Evolutionary conservation across 2,888 invertebrate species (phyloP).

Genomic region (Tetrapedia diversipes): DNA sequence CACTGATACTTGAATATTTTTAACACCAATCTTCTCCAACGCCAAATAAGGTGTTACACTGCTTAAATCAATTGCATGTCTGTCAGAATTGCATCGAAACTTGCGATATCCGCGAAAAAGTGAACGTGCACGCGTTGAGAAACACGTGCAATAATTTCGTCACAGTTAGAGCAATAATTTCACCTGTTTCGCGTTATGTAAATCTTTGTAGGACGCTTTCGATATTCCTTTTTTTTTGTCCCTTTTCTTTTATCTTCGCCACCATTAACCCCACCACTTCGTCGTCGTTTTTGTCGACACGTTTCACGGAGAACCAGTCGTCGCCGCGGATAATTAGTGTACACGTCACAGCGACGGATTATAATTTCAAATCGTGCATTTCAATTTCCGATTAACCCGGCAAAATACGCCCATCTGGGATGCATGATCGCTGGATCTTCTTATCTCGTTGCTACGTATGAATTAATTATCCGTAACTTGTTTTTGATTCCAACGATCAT

Average conservation of each 20-base stretch:
- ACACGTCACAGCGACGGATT: neutral
- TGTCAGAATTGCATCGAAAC: neutral
- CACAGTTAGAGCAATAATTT: too few species aligned
- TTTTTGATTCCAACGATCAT: too few species aligned
- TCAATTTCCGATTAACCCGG: slow-evolving; percentile 18
- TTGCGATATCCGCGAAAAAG: neutral
- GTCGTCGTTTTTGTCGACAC: neutral
- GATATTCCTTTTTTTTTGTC: too few species aligned
- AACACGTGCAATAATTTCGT: slow-evolving; percentile 16
- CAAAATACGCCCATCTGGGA: neutral
- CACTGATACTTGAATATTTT: too few species aligned
- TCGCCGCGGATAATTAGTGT: neutral
- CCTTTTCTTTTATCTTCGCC: too few species aligned
- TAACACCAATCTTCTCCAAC: too few species aligned
- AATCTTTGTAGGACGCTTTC: neutral
- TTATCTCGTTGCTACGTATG: too few species aligned
- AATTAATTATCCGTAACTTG: too few species aligned
- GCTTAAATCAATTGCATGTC: neutral
- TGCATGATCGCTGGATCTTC: neutral
- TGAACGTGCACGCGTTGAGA: neutral
- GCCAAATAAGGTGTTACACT: too few species aligned
- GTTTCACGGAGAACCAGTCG: too few species aligned
- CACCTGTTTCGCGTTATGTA: neutral
- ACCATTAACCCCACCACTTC: too few species aligned
- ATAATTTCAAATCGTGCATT: slow-evolving; percentile 23